phyloP scores from a whole-genome alignment of 2,888 invertebrate genomes.

The Stenichneumon culpator region DNA sequence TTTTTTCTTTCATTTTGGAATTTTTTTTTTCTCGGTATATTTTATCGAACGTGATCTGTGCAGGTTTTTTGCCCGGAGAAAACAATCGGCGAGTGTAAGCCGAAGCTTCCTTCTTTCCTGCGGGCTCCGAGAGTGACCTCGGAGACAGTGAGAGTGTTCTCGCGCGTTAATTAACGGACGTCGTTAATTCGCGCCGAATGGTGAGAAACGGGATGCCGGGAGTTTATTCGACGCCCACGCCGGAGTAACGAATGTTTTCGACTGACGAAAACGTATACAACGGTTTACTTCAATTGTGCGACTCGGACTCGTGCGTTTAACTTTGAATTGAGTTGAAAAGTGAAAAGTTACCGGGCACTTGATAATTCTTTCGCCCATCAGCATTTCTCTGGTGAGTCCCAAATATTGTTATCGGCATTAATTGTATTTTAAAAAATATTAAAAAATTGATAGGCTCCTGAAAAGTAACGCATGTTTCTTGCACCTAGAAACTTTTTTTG shows the following conservation, averaged over 20 bases:
- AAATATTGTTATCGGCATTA: background rate
- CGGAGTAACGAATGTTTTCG: constrained; percentile 43
- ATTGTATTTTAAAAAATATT: background rate
- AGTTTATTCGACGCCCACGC: constrained; percentile 52
- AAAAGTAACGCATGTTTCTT: constrained; percentile 33
- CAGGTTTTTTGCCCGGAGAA: background rate
- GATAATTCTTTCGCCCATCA: background rate
- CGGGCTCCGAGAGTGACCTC: constrained; percentile 19
- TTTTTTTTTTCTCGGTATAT: background rate
- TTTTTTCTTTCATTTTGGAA: background rate
- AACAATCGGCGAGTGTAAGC: constrained; percentile 2
- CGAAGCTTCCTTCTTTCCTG: background rate
- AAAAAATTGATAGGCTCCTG: constrained; percentile 12
- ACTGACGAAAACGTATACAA: constrained; percentile 17
- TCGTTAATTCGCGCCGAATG: constrained; percentile 60
- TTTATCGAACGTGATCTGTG: background rate
- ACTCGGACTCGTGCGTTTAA: background rate
- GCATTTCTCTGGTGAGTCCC: constrained; percentile 34
- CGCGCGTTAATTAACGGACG: constrained; percentile 62
- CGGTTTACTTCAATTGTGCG: background rate
- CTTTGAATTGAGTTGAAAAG: background rate
- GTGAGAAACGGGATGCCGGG: constrained; percentile 64
- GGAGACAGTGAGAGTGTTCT: constrained; percentile 49
- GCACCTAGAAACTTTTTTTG: background rate
- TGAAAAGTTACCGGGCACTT: background rate